Evolutionary conservation across 1,140 invertebrate species (phyloP).

Genomic region (Heliconius himera): DNA sequence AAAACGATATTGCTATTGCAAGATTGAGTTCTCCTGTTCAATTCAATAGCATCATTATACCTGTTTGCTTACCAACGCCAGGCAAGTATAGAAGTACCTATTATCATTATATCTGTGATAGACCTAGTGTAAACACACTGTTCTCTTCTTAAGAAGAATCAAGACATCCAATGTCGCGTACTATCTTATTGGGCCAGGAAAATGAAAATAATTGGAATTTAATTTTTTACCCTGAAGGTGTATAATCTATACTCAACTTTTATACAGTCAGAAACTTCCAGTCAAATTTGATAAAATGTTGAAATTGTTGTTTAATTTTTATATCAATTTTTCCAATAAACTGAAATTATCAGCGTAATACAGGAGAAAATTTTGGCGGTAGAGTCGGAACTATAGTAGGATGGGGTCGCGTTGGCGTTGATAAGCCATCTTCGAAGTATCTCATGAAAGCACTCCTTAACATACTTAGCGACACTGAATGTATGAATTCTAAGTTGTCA

Average conservation of each 20-base stretch:
- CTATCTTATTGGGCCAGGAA: no score
- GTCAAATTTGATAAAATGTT: no score
- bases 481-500: constrained; percentile 69
- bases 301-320: neutral
- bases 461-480: constrained; percentile 66
- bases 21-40: constrained; percentile 76
- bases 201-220: no score
- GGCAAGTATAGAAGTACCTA: constrained; percentile 55
- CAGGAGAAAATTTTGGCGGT: constrained; percentile 76
- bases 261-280: no score
- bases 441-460: constrained; percentile 81
- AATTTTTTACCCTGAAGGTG: no score
- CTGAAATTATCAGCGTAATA: constrained; percentile 10
- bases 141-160: no score
- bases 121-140: no score
- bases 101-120: no score
- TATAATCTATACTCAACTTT: no score
- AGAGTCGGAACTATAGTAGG: constrained; percentile 83
- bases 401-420: constrained; percentile 83
- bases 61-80: constrained; percentile 82
- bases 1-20: constrained; percentile 84
- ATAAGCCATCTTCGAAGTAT: constrained; percentile 77
- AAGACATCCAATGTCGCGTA: no score
- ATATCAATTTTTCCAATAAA: constrained; percentile 13
- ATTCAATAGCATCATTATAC: constrained; percentile 72